A percentile compares a stretch with the other conserved stretches of the same genome.
Evolutionary conservation across 2,113 vertebrate genomes (phyloP).

Genomic region (Seriola dumerili): DNA sequence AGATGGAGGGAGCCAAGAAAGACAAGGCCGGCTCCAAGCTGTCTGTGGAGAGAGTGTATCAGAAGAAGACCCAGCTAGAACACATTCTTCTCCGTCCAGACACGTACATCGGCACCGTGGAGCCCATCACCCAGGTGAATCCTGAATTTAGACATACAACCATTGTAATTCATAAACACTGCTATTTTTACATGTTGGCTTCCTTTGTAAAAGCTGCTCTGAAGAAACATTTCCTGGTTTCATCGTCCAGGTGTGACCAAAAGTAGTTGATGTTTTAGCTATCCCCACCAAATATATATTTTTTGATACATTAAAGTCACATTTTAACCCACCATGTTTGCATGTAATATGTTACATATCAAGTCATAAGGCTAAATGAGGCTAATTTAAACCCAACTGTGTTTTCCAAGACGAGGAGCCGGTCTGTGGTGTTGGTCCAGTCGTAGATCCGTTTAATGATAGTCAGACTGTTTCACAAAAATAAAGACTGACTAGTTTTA

Average conservation of each 20-base stretch:
- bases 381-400: not conserved
- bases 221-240: not conserved
- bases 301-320: too few species aligned
- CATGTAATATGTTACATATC: not conserved
- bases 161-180: not conserved
- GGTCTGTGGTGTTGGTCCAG: too few species aligned
- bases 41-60: conserved; percentile 98
- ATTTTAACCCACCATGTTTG: too few species aligned
- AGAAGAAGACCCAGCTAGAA: conserved; percentile 99
- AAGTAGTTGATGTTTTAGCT: too few species aligned
- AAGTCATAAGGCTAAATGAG: not conserved
- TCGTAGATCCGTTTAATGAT: too few species aligned
- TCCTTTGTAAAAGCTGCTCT: not conserved
- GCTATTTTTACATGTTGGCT: not conserved
- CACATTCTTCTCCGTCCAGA: conserved; percentile 98
- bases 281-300: too few species aligned
- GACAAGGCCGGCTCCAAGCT: conserved; percentile 90
- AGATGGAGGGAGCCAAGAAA: conserved; percentile 84
- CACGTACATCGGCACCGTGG: conserved; percentile 96
- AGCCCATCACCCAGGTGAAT: conserved; percentile 93
- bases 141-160: not conserved
- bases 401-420: not conserved
- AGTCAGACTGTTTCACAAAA: too few species aligned
- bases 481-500: too few species aligned
- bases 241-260: not conserved